These are phyloP conservation scores for Portunus trituberculatus DNA, from an alignment of 1,140 invertebrate genomes.

Conservation along the genomic window DNA sequence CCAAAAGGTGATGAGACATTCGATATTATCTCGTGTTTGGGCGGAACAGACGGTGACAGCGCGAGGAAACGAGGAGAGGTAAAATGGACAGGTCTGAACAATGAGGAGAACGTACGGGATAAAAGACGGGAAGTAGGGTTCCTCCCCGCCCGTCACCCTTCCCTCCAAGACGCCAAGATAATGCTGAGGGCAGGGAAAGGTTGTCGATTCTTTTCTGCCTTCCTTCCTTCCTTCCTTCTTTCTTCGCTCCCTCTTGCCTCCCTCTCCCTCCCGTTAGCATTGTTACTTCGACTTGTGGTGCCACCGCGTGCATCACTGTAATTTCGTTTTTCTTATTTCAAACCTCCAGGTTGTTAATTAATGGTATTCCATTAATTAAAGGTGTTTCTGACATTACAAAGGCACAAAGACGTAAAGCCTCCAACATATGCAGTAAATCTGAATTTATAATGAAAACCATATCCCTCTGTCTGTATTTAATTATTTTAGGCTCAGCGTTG, in stretches of 20 bases:
- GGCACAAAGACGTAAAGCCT: neutral
- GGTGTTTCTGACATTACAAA: neutral
- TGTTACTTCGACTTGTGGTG: too few relatives aligned
- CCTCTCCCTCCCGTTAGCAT: too few relatives aligned
- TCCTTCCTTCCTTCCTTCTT: neutral
- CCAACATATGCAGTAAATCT: too few relatives aligned
- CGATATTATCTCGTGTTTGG: neutral
- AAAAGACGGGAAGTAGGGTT: neutral
- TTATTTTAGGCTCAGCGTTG: neutral
- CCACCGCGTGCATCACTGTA: too few relatives aligned
- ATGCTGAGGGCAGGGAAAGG: too few relatives aligned
- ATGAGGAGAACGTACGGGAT: neutral
- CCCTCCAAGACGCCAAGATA: neutral
- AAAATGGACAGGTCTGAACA: neutral
- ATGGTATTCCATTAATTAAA: neutral
- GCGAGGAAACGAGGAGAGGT: neutral
- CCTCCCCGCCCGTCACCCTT: neutral
- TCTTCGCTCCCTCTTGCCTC: neutral
- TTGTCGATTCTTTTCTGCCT: neutral
- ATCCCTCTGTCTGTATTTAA: neutral
- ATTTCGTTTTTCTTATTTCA: neutral
- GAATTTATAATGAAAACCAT: neutral
- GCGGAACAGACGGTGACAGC: neutral
- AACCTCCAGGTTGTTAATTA: neutral
- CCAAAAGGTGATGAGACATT: neutral